These are phyloP conservation scores for Mastomys natalensis DNA, from an alignment of 2,113 vertebrate genomes.

Conservation along the genomic window DNA sequence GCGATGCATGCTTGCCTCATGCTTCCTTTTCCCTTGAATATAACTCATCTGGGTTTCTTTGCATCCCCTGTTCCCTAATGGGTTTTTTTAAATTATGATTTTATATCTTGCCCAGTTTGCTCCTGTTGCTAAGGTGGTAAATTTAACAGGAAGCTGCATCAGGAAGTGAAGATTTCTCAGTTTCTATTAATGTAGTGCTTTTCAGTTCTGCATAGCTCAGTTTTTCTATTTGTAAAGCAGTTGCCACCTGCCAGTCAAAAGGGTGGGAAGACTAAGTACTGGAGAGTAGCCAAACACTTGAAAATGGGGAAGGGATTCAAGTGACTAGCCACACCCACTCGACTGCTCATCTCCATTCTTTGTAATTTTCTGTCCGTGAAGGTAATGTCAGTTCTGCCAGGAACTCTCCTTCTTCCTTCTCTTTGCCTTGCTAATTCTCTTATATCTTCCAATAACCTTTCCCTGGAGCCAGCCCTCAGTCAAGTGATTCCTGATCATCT, in stretches of 20 bases:
- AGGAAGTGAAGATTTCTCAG: background rate
- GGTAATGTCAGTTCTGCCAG: background rate
- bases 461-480: background rate
- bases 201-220: conserved; percentile 8
- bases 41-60: conserved; percentile 19
- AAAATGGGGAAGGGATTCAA: background rate
- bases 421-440: conserved; percentile 14
- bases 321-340: background rate
- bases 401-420: background rate
- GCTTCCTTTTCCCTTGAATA: background rate
- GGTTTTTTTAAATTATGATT: conserved; percentile 16
- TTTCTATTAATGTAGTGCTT: conserved; percentile 1
- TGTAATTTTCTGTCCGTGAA: background rate
- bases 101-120: conserved; percentile 25
- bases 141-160: conserved; percentile 19
- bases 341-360: background rate
- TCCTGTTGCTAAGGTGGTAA: conserved; percentile 10
- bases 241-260: background rate
- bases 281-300: background rate
- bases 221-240: conserved; percentile 33
- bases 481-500: background rate
- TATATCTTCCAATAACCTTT: conserved; percentile 1
- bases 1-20: background rate
- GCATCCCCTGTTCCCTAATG: background rate
- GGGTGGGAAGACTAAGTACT: background rate